phyloP scores from a whole-genome alignment of 1,140 invertebrate species.

The Meloidogyne hapla region DNA sequence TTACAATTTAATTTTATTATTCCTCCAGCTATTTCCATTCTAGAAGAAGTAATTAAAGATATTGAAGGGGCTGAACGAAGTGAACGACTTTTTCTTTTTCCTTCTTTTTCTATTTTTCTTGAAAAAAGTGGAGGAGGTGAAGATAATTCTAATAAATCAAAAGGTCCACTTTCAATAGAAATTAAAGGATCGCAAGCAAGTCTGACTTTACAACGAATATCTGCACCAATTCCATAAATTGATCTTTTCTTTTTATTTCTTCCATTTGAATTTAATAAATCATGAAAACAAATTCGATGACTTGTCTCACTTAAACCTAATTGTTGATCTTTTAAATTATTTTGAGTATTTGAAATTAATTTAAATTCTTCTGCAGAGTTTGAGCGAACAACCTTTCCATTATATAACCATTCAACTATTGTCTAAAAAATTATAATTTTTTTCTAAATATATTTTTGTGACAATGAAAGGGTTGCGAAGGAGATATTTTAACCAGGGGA shows the following conservation, averaged over 20 bases:
- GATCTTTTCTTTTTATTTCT: neutral
- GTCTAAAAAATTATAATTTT: too few species aligned
- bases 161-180: neutral
- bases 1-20: constrained; percentile 22
- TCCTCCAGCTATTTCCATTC: constrained; percentile 36
- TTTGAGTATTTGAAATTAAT: neutral
- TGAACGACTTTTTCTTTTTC: neutral
- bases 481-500: too few species aligned
- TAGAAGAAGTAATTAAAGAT: constrained; percentile 28
- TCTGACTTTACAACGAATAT: neutral
- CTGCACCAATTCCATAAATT: constrained; percentile 1
- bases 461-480: too few species aligned
- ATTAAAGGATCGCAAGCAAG: neutral
- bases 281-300: neutral
- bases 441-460: too few species aligned
- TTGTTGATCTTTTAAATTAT: neutral
- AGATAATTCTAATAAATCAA: neutral
- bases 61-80: constrained; percentile 15
- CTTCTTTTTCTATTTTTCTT: constrained; percentile 9
- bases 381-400: constrained; percentile 9
- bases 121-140: constrained; percentile 7
- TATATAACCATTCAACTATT: constrained; percentile 10
- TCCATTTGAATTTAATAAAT: neutral
- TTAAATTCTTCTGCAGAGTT: constrained; percentile 6
- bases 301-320: neutral